A percentile compares a stretch with the other conserved stretches of the same genome.
phyloP scores from a whole-genome alignment of 1,140 invertebrate genomes.

The Tribolium madens region DNA sequence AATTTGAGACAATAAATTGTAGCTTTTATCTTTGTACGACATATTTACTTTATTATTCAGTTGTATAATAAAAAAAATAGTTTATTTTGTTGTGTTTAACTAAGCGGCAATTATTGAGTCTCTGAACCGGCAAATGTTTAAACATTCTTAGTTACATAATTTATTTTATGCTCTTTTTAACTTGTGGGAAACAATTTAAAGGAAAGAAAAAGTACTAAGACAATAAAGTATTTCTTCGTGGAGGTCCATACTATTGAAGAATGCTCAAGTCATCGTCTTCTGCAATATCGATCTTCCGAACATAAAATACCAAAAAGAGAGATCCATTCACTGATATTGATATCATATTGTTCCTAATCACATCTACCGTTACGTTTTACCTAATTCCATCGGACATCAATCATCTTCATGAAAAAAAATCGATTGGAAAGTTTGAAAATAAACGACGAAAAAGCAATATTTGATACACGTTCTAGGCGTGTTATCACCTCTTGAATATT shows the following conservation, averaged over 20 bases:
- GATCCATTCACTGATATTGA: slow-evolving; percentile 40
- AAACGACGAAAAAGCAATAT: neutral
- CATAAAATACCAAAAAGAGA: slow-evolving; percentile 19
- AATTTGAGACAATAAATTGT: slow-evolving; percentile 13
- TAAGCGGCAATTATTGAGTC: too few relatives aligned
- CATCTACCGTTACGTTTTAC: neutral
- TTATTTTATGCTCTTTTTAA: too few relatives aligned
- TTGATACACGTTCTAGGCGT: slow-evolving; percentile 3
- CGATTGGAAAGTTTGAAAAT: neutral
- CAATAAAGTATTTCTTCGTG: slow-evolving; percentile 41
- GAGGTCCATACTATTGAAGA: slow-evolving; percentile 34
- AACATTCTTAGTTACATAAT: neutral
- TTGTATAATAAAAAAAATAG: slow-evolving; percentile 14
- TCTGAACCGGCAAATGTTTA: neutral
- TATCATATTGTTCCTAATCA: slow-evolving; percentile 17
- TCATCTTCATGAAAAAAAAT: too few relatives aligned
- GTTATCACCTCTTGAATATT: slow-evolving; percentile 41
- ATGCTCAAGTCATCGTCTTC: slow-evolving; percentile 45
- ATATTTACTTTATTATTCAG: neutral
- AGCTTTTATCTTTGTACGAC: too few relatives aligned
- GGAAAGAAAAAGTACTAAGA: too few relatives aligned
- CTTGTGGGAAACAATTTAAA: too few relatives aligned
- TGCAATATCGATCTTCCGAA: slow-evolving; percentile 30
- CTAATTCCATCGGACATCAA: too few relatives aligned
- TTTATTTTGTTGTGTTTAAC: neutral